Percentiles rank a stretch among this genome's conserved stretches.
These are phyloP conservation scores for Tursiops truncatus DNA, from an alignment of 2,113 vertebrate species.

Conservation along the genomic window DNA sequence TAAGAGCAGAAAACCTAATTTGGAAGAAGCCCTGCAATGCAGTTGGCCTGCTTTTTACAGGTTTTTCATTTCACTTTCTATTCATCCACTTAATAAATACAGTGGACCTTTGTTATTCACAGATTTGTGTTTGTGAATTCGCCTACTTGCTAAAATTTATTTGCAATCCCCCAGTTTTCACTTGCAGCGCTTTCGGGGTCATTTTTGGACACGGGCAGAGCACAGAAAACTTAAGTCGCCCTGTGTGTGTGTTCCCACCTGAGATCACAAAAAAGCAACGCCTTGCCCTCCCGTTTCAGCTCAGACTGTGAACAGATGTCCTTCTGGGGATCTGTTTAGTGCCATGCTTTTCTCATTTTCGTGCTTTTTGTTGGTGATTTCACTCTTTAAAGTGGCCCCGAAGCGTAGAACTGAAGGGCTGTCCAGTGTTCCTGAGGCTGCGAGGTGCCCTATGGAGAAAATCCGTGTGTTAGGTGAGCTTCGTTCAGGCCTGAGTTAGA, in stretches of 20 bases:
- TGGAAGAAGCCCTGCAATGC: background rate
- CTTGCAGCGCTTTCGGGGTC: fast-evolving
- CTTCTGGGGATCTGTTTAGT: background rate
- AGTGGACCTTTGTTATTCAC: background rate
- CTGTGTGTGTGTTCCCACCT: background rate
- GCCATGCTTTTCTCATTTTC: background rate
- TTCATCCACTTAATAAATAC: background rate
- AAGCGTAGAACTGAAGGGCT: fast-evolving
- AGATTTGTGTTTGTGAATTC: background rate
- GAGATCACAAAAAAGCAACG: background rate
- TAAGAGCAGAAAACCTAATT: background rate
- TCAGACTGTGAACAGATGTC: background rate
- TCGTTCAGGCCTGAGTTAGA: background rate
- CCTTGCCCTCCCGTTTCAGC: background rate
- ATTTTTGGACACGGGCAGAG: background rate
- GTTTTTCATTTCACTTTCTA: background rate
- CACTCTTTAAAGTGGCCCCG: background rate
- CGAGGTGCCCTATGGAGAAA: background rate
- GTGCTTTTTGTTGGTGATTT: background rate
- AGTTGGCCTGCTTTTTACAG: background rate
- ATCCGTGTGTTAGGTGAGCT: background rate
- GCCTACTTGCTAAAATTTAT: background rate
- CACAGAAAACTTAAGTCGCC: background rate
- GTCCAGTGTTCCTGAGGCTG: background rate
- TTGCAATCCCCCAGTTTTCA: background rate